Base-by-base conservation (phyloP, 2,797 vertebrate genomes). In the Sebastes paucispinis region DNA sequence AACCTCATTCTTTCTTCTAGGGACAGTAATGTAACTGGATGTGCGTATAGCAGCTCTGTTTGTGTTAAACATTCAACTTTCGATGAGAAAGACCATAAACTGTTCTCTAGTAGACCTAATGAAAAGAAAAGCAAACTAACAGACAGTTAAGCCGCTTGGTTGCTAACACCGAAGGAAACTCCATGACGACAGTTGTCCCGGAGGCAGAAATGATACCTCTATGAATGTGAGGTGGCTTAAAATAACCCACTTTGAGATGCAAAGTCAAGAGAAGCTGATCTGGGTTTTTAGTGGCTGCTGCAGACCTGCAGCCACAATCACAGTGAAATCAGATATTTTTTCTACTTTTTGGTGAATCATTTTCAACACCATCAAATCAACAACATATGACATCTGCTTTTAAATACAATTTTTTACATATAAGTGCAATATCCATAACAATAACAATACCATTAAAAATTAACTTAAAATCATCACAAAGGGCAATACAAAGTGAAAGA, bases 121-220 rank as follows among this genome's bases (percentile, higher is more conserved):
- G 9, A 71, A 14, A 6, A 50, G 20, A 16, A 6, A 29, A 25
- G 39, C 16, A 69, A 43, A 67, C 29, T n/a, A 47, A 27, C 55
- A 62, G 67, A 29, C 58, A 57, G 47, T 43, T n/a, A 63, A 78
- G 24, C 36, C 12, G 14, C 54, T 50, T 60, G 69, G 89, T 90
- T 88, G 68, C 83, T 80, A 88, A 82, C 79, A 91, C 91, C 89
- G 89, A 85, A 87, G 20, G 22, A 55, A 79, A 8, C 77, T 78
- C 63, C 47, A 13, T 77, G 76, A 79, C 73, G 75, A 83, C 84
- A 75, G 68, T 43, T 66, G 64, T 73, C 52, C 52, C 14, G 22
- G 47, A 43, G 59, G 55, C 39, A 32, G 31, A 43, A 68, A 80
- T 64, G 4, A 55, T 14, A 59, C 24, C 22, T 67, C 62, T 9